Conservation (phyloP, 2,113 vertebrate species). For the Propithecus coquereli region DNA sequence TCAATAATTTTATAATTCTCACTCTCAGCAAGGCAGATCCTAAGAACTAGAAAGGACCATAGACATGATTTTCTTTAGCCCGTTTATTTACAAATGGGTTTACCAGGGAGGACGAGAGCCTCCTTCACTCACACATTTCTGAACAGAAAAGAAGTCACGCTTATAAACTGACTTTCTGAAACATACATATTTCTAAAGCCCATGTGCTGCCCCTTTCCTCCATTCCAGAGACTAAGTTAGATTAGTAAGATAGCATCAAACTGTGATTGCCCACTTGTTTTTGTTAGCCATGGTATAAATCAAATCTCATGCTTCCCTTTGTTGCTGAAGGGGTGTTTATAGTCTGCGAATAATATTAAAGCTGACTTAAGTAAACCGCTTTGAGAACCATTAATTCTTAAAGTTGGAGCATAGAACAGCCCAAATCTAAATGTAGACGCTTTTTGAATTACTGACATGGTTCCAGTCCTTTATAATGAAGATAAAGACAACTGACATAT, state of each 20-base stretch:
- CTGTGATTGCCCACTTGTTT: conserved; percentile 44
- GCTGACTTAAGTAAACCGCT: conserved; percentile 7
- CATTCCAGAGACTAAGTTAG: neutral
- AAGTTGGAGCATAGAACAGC: neutral
- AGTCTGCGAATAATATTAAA: neutral
- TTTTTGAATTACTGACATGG: neutral
- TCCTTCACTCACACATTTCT: neutral
- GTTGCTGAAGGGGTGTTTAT: conserved; percentile 37
- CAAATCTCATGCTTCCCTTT: conserved; percentile 64
- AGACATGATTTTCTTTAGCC: neutral
- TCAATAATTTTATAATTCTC: neutral
- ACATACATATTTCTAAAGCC: neutral
- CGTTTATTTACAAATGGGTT: neutral
- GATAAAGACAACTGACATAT: neutral
- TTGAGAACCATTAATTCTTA: neutral
- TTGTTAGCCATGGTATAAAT: conserved; percentile 50
- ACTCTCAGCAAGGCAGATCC: neutral
- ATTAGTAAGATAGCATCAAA: conserved; percentile 37
- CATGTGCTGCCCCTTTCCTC: neutral
- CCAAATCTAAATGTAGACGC: neutral
- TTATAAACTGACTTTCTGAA: neutral
- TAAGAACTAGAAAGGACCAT: neutral
- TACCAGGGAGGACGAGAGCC: neutral
- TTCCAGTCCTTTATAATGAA: neutral
- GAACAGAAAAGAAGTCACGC: neutral